phyloP scores from a whole-genome alignment of 2,888 invertebrate genomes.

The Anaspis maculata region DNA sequence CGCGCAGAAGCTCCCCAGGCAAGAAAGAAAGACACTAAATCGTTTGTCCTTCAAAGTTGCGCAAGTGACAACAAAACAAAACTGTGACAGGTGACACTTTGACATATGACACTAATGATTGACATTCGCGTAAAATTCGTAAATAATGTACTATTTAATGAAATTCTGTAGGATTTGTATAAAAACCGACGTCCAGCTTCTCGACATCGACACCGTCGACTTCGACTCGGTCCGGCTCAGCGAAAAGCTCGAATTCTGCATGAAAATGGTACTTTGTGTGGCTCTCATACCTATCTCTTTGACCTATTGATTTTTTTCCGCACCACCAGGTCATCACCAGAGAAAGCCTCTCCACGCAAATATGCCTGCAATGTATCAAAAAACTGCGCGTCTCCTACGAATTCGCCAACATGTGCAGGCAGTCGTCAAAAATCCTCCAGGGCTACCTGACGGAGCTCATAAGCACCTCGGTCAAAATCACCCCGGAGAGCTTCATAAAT shows the following conservation, averaged over 20 bases:
- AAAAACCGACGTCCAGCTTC: conserved; percentile 31
- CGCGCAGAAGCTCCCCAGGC: no score
- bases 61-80: no score
- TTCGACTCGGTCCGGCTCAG: conserved; percentile 36
- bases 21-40: no score
- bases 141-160: conserved; percentile 39
- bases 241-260: conserved; percentile 37
- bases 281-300: conserved; percentile 20
- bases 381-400: conserved; percentile 38
- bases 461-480: conserved; percentile 22
- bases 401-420: conserved; percentile 37
- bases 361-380: conserved; percentile 36
- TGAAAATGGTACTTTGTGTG: conserved; percentile 35
- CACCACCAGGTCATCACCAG: conserved; percentile 36
- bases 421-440: conserved; percentile 35
- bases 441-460: conserved; percentile 34
- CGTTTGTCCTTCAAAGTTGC: no score
- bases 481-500: conserved; percentile 26
- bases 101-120: conserved; percentile 41
- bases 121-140: conserved; percentile 30
- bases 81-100: conserved; percentile 37
- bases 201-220: conserved; percentile 35
- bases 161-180: conserved; percentile 41
- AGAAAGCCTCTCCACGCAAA: conserved; percentile 35
- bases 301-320: conserved; percentile 39